Evolutionary conservation across 2,888 invertebrate genomes (phyloP), one percentile per base, ranked within the genome.

Genomic region (Oegoconia quadripuncta): DNA sequence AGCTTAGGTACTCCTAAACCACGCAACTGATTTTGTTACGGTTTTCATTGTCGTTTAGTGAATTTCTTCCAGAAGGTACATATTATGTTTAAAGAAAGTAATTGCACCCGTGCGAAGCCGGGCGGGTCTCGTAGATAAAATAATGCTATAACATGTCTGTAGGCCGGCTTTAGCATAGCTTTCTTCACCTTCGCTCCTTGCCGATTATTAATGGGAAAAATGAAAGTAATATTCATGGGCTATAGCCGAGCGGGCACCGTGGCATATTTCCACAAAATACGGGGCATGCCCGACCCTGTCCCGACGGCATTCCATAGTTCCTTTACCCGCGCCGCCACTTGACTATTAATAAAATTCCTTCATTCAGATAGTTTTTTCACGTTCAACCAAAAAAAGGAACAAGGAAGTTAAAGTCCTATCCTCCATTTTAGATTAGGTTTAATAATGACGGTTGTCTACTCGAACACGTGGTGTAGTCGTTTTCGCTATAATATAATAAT

Each of bases 301-400:
- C 32, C 23, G 33, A 14, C 42, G 18, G 39, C 47, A 50, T 50
- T 49, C 47, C 42, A 27, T 16, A 38, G 41, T 38, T 30, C 34
- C 41, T 41, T 46, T 37, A 34, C 40, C 36, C 27, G 36, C 36
- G 36, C 39, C 38, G 34, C 37, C 42, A 36, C 42, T 47, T 37
- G 31, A 42, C 45, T 47, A 50, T 45, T 50, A 50, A 47, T 49
- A 49, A 50, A 46, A 50, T 47, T 42, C 50, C 45, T 42, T 9
- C 23, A 37, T 37, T 38, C 39, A 27, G 37, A 42, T 49, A 49
- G 44, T 46, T 49, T 46, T 39, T 39, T 37, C 32, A 42, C 39
- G 37, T 22, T 29, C 15, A 29, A n/a, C n/a, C n/a, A n/a, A n/a
- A n/a, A n/a, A n/a, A n/a, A n/a, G n/a, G n/a, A n/a, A n/a, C n/a